These are phyloP conservation scores for Hafferia zeledoni DNA, from an alignment of 2,797 vertebrate genomes.

Conservation along the genomic window DNA sequence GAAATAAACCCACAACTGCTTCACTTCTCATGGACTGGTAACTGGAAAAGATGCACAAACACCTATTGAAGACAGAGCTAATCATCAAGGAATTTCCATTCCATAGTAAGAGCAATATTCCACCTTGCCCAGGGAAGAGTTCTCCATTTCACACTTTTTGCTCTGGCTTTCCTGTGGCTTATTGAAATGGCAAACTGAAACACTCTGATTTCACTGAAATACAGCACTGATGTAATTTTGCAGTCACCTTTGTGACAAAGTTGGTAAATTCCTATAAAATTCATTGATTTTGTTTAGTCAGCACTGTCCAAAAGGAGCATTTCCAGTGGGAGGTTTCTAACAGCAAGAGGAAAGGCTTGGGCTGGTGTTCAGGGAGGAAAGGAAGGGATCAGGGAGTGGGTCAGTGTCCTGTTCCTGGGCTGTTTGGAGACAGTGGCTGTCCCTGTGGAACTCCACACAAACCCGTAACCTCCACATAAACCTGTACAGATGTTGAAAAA, in stretches of 20 bases:
- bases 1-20: background rate
- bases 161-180: background rate
- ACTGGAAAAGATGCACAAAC: background rate
- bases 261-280: background rate
- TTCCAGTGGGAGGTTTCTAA: background rate
- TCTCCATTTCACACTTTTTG: background rate
- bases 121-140: background rate
- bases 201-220: background rate
- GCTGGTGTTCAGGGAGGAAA: background rate
- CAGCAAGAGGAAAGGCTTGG: background rate
- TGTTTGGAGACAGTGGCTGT: background rate
- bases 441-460: background rate
- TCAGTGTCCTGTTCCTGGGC: background rate
- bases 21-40: background rate
- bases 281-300: background rate
- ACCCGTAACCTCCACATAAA: no score
- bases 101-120: background rate
- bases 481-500: background rate
- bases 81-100: background rate
- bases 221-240: background rate
- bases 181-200: slow-evolving; percentile 2
- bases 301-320: background rate
- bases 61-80: background rate
- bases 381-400: background rate
- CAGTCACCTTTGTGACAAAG: background rate